phyloP scores from a whole-genome alignment of 2,888 invertebrate genomes.

The Thysanoteuthis rhombus region DNA sequence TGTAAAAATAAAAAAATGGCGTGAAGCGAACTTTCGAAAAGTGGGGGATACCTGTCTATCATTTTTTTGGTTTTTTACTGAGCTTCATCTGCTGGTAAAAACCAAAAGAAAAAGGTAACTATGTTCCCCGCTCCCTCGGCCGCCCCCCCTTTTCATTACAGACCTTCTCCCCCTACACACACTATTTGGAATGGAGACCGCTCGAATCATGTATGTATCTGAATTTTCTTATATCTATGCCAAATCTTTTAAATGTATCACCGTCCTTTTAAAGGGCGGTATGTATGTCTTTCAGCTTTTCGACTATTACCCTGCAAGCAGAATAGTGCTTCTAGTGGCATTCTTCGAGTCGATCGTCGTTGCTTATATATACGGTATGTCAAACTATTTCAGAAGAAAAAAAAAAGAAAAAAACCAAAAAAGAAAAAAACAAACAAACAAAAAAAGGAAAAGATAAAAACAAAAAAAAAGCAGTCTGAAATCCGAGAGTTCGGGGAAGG shows the following conservation, averaged over 20 bases:
- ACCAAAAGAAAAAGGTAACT: no score
- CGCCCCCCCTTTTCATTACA: neutral
- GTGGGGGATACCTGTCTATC: no score
- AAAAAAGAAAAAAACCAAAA: neutral
- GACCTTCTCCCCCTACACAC: neutral
- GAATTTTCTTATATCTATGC: slow-evolving; percentile 18
- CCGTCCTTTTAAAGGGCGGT: slow-evolving; percentile 71
- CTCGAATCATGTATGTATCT: slow-evolving; percentile 21
- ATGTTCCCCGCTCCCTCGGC: neutral
- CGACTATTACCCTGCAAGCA: slow-evolving; percentile 76
- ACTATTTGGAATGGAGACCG: slow-evolving; percentile 23
- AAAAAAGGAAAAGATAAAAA: neutral
- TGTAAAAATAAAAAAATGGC: no score
- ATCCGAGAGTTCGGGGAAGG: neutral
- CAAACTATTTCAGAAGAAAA: slow-evolving; percentile 20
- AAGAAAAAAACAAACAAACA: neutral
- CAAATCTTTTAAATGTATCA: slow-evolving; percentile 30
- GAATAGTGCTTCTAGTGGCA: slow-evolving; percentile 74
- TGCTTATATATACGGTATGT: slow-evolving; percentile 81
- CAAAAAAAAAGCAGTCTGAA: neutral
- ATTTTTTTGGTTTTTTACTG: neutral
- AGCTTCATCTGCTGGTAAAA: neutral
- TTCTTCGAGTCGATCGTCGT: slow-evolving; percentile 83
- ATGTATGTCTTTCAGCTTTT: slow-evolving; percentile 77
- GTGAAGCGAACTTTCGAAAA: no score